A percentile compares a stretch with the other conserved stretches of the same genome.
These are phyloP conservation scores for Patella vulgata DNA, from an alignment of 1,140 invertebrate species.

Conservation along the genomic window DNA sequence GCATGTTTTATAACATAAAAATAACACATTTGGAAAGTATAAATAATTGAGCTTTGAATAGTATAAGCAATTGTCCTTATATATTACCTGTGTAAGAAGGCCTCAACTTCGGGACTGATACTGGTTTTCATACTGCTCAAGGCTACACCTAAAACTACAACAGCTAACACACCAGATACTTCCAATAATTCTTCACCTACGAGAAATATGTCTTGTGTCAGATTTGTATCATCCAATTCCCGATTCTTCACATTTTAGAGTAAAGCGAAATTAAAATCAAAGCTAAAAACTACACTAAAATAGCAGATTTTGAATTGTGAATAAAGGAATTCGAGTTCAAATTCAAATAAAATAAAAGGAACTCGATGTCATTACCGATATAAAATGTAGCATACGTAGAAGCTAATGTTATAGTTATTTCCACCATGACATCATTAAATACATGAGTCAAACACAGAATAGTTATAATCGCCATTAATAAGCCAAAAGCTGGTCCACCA, in stretches of 20 bases:
- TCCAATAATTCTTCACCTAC: constrained; percentile 61
- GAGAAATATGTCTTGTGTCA: too few relatives aligned
- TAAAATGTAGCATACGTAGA: constrained; percentile 68
- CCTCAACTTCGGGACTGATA: constrained; percentile 68
- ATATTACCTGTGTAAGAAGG: constrained; percentile 67
- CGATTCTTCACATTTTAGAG: too few relatives aligned
- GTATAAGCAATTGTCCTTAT: too few relatives aligned
- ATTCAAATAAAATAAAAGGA: too few relatives aligned
- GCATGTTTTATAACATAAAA: too few relatives aligned
- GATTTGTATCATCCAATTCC: too few relatives aligned
- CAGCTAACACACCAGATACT: constrained; percentile 68
- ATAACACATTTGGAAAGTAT: too few relatives aligned
- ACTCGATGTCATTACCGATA: constrained; percentile 64
- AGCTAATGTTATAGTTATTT: constrained; percentile 67
- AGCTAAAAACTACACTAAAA: too few relatives aligned
- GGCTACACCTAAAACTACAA: constrained; percentile 66
- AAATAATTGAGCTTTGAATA: too few relatives aligned
- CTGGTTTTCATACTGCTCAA: constrained; percentile 64
- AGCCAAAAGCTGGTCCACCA: constrained; percentile 65
- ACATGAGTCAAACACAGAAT: constrained; percentile 61
- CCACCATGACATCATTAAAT: constrained; percentile 65
- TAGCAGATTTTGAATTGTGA: too few relatives aligned
- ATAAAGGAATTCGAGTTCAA: too few relatives aligned
- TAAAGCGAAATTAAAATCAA: too few relatives aligned
- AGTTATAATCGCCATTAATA: constrained; percentile 60